Conservation (phyloP, 2,797 vertebrate species). For the Pseudochirops corinnae region DNA sequence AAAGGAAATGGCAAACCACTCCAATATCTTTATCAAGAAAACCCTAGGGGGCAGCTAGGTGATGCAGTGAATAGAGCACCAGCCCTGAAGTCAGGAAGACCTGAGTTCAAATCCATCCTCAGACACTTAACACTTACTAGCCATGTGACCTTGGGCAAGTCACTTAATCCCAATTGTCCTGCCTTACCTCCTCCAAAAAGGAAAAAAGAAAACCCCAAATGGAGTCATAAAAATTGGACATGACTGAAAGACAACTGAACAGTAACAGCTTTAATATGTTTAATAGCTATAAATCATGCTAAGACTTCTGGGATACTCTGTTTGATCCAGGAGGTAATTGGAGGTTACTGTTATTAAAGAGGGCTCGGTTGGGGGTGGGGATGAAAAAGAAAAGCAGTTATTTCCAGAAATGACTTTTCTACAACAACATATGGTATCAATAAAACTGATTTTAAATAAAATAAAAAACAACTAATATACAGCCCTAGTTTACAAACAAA, state of each 20-base stretch:
- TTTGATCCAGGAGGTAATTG: not conserved
- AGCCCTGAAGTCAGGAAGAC: no score
- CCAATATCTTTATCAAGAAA: not conserved
- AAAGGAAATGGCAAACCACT: not conserved
- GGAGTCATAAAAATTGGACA: not conserved
- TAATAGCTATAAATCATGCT: not conserved
- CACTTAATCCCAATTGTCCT: no score
- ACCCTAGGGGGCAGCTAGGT: no score
- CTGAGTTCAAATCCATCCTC: no score
- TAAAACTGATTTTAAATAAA: slow-evolving; percentile 26
- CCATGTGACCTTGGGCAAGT: no score
- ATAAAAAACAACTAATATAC: slow-evolving; percentile 41
- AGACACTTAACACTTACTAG: no score
- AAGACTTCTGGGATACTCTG: not conserved
- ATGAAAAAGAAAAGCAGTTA: not conserved
- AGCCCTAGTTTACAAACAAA: slow-evolving; percentile 34
- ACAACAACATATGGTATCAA: not conserved
- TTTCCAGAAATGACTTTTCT: not conserved
- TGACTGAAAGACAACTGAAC: not conserved
- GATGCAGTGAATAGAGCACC: no score
- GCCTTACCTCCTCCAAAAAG: no score
- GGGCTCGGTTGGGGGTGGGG: not conserved
- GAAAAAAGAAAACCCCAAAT: not conserved
- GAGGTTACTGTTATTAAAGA: not conserved
- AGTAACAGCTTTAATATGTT: not conserved